Evolutionary conservation across 2,797 vertebrate species (phyloP).

Genomic region (Iguana delicatissima): DNA sequence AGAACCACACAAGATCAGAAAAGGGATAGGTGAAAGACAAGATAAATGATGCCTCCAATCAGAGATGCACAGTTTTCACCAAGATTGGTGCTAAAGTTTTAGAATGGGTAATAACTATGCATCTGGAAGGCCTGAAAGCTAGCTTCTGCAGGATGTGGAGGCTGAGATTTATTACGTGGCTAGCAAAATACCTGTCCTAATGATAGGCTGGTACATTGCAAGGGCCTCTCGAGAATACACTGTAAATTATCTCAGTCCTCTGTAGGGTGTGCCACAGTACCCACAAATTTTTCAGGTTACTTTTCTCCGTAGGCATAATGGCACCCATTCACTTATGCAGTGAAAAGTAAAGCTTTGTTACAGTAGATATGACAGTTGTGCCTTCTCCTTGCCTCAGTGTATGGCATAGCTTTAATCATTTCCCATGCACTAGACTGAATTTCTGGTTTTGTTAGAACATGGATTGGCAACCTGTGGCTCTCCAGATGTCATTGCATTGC

Average conservation of each 20-base stretch:
- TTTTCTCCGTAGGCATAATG: not conserved
- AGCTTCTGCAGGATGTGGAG: fast-evolving
- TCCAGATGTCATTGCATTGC: not conserved
- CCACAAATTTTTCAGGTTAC: not conserved
- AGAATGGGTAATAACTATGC: slow-evolving; percentile 49
- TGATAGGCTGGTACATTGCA: slow-evolving; percentile 5
- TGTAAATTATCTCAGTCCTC: not conserved
- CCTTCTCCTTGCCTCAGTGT: not conserved
- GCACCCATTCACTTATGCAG: not conserved
- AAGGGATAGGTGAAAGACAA: slow-evolving; percentile 59
- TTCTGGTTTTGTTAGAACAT: not conserved
- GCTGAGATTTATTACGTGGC: slow-evolving; percentile 11
- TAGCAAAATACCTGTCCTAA: not conserved
- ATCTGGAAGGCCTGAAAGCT: slow-evolving; percentile 51
- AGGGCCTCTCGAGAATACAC: not conserved
- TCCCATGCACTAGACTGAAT: not conserved
- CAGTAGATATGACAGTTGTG: not conserved
- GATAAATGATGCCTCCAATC: slow-evolving; percentile 70
- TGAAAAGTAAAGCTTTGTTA: not conserved
- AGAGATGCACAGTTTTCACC: slow-evolving; percentile 58
- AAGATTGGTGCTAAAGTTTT: slow-evolving; percentile 49
- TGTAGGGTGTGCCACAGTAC: no score
- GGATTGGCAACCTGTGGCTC: not conserved
- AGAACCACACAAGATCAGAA: slow-evolving; percentile 74
- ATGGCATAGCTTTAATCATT: not conserved